These are phyloP conservation scores for Hermaeophaga mercurialis DNA, from an alignment of 2,888 invertebrate genomes.

Conservation along the genomic window DNA sequence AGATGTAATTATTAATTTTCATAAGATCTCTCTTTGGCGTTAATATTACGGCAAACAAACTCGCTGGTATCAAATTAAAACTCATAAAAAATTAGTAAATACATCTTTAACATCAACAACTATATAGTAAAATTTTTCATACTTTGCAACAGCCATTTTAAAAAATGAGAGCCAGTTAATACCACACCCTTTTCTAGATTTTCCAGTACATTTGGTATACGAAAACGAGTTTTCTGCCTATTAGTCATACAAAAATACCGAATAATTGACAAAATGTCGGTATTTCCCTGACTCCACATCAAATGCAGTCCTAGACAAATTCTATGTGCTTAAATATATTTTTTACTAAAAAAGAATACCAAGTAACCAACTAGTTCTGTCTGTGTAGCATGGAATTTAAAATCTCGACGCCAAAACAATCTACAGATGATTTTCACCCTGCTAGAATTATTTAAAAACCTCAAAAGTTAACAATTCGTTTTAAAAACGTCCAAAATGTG, in stretches of 20 bases:
- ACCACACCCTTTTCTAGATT: slow-evolving; percentile 43
- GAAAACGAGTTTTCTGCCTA: slow-evolving; percentile 35
- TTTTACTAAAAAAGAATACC: slow-evolving; percentile 48
- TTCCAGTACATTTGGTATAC: slow-evolving; percentile 32
- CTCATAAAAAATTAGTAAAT: slow-evolving; percentile 52
- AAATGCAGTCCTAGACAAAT: slow-evolving; percentile 57
- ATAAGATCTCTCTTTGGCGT: slow-evolving; percentile 39
- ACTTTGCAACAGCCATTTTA: slow-evolving; percentile 57
- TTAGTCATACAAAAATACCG: slow-evolving; percentile 36
- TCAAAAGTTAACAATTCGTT: neutral
- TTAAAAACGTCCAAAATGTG: neutral
- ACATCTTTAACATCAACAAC: slow-evolving; percentile 55
- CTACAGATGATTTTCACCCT: slow-evolving; percentile 15
- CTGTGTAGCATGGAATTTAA: slow-evolving; percentile 34
- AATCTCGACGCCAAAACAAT: neutral
- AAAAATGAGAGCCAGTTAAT: slow-evolving; percentile 53
- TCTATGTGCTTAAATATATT: slow-evolving; percentile 57
- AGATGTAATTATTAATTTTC: slow-evolving; percentile 26
- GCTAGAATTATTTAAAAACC: too few relatives aligned
- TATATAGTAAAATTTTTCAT: slow-evolving; percentile 50
- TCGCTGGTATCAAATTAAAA: slow-evolving; percentile 51
- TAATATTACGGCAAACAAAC: slow-evolving; percentile 32
- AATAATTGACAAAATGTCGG: slow-evolving; percentile 52
- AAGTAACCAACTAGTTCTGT: slow-evolving; percentile 41
- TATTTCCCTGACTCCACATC: slow-evolving; percentile 53